Base-by-base conservation (phyloP, 2,797 vertebrate species). In the Esox lucius region DNA sequence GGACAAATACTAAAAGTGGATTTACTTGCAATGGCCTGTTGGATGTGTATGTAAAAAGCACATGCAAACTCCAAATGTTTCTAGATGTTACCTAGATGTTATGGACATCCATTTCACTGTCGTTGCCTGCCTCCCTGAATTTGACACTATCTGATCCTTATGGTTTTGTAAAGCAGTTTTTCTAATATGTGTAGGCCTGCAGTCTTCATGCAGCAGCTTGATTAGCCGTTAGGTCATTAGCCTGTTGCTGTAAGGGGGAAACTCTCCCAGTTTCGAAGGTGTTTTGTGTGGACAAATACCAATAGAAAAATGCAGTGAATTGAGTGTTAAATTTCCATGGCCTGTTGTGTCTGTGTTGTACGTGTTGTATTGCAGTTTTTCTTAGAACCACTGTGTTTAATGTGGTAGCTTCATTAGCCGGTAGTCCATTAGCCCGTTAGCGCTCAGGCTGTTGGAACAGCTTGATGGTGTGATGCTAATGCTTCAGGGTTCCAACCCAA, bases 391-490 rank as follows among this genome's bases (percentile, higher is more conserved):
- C 64, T 74, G 72, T 85, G 85, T 28, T 71, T 90, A 87, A 90
- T 88, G 89, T 89, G 86, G 87, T 87, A 87, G 87, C 84, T 90
- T 89, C 88, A 93, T 93, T 91, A 91, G 91, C 91, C 87, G 90
- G 92, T 91, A 92, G 90, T 91, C 83, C 90, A 91, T 93, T 93
- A 93, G 91, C 91, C 91, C 93, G 90, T 92, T 90, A 93, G 92
- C 88, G 85, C 87, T 91, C 91, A 94, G 93, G 92, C 93, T 93
- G 93, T 93, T 93, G 92, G 89, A 94, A 94, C 93, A 94, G 93
- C 93, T 93, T 94, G 93, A 92, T 91, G 53, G 88, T 90, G 91
- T 83, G 90, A 92, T 83, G 90, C 91, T 91, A 90, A 93, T 90
- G 92, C 93, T 94, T 93, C 87, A 84, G 92, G 91, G 90, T 92